Conservation (phyloP, 1,140 invertebrate species). For the Zaprionus gabonicus region DNA sequence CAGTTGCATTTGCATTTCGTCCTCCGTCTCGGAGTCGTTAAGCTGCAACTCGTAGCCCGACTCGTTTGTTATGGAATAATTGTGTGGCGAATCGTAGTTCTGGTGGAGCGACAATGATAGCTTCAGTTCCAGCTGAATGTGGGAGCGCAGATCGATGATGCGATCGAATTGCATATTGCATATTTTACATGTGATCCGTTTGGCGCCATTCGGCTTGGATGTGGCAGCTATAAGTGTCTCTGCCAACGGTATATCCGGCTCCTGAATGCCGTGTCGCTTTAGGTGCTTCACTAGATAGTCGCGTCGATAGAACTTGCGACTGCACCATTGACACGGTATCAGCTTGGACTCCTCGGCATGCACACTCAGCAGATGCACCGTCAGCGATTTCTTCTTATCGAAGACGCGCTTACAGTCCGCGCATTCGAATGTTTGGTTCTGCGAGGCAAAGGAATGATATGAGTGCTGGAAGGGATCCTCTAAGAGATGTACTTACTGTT, state of each 20-base stretch:
- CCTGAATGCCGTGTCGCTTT: conserved; percentile 68
- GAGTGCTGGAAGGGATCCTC: not conserved
- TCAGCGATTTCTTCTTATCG: conserved; percentile 85
- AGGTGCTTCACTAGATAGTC: conserved; percentile 84
- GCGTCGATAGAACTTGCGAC: conserved; percentile 86
- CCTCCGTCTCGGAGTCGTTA: conserved; percentile 78
- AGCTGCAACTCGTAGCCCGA: conserved; percentile 72
- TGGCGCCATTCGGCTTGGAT: conserved; percentile 65
- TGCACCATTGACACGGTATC: conserved; percentile 85
- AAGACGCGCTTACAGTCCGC: conserved; percentile 85
- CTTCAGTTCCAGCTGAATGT: conserved; percentile 70
- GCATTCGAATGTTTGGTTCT: conserved; percentile 84
- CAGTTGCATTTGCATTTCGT: conserved; percentile 81
- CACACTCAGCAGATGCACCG: conserved; percentile 85
- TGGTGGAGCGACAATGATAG: conserved; percentile 57
- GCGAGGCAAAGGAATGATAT: not conserved
- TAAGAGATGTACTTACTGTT: conserved; percentile 33
- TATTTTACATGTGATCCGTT: conserved; percentile 71
- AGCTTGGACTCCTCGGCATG: conserved; percentile 84
- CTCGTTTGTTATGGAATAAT: conserved; percentile 79
- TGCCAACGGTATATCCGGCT: conserved; percentile 67
- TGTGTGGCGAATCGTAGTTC: conserved; percentile 60
- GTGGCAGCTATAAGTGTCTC: conserved; percentile 70
- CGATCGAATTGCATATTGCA: conserved; percentile 68
- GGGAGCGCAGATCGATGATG: conserved; percentile 60